Conservation (phyloP, 2,888 invertebrate genomes). For the Ichneumon xanthorius region DNA sequence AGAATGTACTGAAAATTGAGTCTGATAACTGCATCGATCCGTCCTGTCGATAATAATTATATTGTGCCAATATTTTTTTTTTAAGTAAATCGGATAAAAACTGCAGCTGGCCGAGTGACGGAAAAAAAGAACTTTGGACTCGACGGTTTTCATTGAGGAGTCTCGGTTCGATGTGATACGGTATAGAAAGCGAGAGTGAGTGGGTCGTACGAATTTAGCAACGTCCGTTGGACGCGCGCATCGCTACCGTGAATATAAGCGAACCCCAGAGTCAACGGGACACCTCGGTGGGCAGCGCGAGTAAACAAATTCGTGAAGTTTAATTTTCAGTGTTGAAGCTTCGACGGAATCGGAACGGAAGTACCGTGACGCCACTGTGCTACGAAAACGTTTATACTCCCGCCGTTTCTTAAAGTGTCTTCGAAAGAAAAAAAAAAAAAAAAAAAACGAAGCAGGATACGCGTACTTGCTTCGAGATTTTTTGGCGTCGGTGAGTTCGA, state of each 20-base stretch:
- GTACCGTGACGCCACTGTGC: constrained; percentile 11
- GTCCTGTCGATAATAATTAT: no score
- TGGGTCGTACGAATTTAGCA: constrained; percentile 58
- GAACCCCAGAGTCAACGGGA: neutral
- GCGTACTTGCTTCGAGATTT: constrained; percentile 39
- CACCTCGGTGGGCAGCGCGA: constrained; percentile 13
- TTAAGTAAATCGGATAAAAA: neutral
- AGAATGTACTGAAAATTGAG: neutral
- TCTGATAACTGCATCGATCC: neutral
- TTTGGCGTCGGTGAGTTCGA: constrained; percentile 5
- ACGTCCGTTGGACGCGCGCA: constrained; percentile 39
- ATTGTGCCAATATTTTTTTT: no score
- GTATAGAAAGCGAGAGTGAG: constrained; percentile 47
- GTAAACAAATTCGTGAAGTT: constrained; percentile 14
- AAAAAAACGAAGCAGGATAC: constrained; percentile 33
- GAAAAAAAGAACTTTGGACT: neutral
- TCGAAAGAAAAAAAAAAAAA: neutral
- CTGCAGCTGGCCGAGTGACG: no score
- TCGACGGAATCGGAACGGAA: constrained; percentile 7
- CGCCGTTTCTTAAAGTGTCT: neutral
- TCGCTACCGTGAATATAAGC: constrained; percentile 1
- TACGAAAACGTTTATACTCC: constrained; percentile 10
- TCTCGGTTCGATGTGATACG: constrained; percentile 33
- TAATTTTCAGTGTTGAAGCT: constrained; percentile 7
- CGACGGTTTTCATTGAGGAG: constrained; percentile 41